phyloP scores from a whole-genome alignment of 2,113 vertebrate species.

The Pandion haliaetus region DNA sequence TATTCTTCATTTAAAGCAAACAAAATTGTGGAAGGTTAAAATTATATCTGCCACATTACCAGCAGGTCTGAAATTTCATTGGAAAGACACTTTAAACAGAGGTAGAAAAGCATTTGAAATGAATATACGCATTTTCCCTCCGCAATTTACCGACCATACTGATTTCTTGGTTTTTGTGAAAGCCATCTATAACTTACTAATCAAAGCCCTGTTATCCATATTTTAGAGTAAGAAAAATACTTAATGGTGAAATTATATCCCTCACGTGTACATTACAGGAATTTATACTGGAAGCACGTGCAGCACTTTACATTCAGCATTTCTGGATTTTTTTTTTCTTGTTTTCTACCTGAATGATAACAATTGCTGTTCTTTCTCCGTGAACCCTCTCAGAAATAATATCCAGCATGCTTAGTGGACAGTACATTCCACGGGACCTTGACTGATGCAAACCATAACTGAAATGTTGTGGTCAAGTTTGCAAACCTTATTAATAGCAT shows the following conservation, averaged over 20 bases:
- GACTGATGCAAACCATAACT: neutral
- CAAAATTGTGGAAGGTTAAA: neutral
- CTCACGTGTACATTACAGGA: neutral
- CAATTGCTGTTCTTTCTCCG: neutral
- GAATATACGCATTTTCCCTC: neutral
- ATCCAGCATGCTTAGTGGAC: neutral
- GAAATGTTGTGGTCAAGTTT: neutral
- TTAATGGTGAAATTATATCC: neutral
- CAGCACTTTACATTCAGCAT: neutral
- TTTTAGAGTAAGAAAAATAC: conserved; percentile 19
- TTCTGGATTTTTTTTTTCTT: neutral
- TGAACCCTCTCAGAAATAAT: neutral
- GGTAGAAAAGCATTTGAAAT: neutral
- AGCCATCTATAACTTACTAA: neutral
- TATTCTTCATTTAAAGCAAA: neutral
- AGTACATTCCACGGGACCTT: neutral
- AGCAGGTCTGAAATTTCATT: neutral
- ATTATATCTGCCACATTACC: neutral
- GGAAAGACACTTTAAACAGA: neutral
- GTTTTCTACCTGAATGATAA: neutral
- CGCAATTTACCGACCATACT: neutral
- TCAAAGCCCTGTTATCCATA: neutral
- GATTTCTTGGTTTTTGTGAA: neutral
- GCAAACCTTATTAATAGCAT: neutral
- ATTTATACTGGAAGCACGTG: neutral